phyloP scores from a whole-genome alignment of 2,797 vertebrate genomes.

The Tapera naevia region DNA sequence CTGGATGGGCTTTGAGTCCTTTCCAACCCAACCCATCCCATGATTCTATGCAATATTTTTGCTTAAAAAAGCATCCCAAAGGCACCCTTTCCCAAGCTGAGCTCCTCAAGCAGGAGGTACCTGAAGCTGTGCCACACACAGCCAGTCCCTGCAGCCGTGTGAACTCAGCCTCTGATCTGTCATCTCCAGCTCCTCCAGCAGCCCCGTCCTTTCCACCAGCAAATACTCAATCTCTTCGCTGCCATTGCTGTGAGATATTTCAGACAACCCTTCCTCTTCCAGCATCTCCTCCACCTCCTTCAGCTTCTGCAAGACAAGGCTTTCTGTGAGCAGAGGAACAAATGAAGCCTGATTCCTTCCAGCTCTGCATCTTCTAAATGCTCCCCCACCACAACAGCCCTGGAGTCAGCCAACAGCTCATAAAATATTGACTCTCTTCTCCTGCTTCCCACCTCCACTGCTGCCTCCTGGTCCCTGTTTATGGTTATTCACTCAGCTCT shows the following conservation, averaged over 20 bases:
- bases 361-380: not conserved
- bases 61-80: not conserved
- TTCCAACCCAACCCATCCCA: no score
- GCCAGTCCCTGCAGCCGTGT: conserved; percentile 59
- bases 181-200: conserved; percentile 82
- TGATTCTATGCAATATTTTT: no score
- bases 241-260: conserved; percentile 82
- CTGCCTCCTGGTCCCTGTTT: not conserved
- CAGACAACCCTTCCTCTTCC: conserved; percentile 85
- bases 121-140: conserved; percentile 78
- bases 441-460: not conserved
- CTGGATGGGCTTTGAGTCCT: no score
- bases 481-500: not conserved
- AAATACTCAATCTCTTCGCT: conserved; percentile 89
- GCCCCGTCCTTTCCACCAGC: conserved; percentile 82
- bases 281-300: conserved; percentile 89
- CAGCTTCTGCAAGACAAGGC: conserved; percentile 77
- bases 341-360: not conserved
- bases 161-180: conserved; percentile 79
- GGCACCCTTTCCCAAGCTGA: not conserved
- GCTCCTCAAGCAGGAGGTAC: conserved; percentile 65
- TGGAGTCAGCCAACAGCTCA: not conserved
- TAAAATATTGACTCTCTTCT: no score
- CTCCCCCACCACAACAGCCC: not conserved
- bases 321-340: not conserved